phyloP scores from a whole-genome alignment of 2,113 vertebrate genomes.

The Thomomys bottae region DNA sequence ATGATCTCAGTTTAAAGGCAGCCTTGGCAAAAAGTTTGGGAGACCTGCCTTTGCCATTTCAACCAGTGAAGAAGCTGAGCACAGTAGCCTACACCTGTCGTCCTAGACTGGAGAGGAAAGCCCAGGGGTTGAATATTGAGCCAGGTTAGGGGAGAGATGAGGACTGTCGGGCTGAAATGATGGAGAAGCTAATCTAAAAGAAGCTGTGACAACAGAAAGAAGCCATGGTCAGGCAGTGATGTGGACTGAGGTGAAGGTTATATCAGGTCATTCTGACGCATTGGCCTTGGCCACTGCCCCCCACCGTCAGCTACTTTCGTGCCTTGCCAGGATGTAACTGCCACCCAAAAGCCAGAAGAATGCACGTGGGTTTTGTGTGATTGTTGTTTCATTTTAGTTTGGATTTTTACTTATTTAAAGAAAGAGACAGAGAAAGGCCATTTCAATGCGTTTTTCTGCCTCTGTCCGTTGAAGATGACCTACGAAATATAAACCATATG shows the following conservation, averaged over 20 bases:
- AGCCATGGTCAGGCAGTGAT: neutral
- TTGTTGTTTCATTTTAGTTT: conserved; percentile 9
- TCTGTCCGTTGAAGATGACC: conserved; percentile 6
- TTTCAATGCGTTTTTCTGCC: neutral
- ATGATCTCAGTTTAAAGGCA: no score
- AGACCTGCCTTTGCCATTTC: no score
- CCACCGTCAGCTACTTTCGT: neutral
- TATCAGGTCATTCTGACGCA: neutral
- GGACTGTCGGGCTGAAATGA: neutral
- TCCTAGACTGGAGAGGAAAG: neutral
- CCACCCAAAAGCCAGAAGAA: neutral
- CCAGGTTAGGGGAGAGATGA: neutral
- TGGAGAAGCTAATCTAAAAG: neutral
- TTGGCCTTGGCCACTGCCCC: neutral
- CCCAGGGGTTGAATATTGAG: neutral
- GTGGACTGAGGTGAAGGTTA: neutral
- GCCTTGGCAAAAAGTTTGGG: no score
- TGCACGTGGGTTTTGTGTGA: neutral
- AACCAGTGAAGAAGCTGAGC: no score
- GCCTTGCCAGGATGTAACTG: neutral
- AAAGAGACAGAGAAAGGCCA: neutral
- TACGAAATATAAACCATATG: conserved; percentile 31
- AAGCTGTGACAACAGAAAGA: neutral
- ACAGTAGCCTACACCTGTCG: no score
- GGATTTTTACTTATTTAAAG: neutral